Evolutionary conservation across 2,113 vertebrate species (phyloP).

Genomic region (Bubo blakistoni): DNA sequence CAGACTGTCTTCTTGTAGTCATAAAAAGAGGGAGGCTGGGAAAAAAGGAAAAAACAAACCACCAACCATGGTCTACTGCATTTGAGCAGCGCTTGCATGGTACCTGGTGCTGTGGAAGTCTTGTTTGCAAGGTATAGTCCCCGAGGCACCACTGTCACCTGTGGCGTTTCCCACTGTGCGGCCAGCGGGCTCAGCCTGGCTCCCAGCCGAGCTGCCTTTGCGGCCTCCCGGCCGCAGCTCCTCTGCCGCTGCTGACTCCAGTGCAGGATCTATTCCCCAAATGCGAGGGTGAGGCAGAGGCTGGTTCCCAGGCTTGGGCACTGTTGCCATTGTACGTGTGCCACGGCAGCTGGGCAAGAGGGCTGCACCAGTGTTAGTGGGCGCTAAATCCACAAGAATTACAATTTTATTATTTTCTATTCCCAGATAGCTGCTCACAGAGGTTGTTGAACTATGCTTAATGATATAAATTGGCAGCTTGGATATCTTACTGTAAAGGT

Average conservation of each 20-base stretch:
- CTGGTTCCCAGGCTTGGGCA: accelerated
- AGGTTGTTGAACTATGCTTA: neutral
- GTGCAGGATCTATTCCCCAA: too few relatives aligned
- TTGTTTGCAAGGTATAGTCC: neutral
- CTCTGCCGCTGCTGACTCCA: too few relatives aligned
- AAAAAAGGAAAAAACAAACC: neutral
- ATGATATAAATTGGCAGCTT: neutral
- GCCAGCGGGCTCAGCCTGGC: neutral
- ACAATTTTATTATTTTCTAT: neutral
- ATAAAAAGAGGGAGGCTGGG: neutral
- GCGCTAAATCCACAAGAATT: accelerated
- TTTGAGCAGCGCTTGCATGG: neutral
- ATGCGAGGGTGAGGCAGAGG: neutral
- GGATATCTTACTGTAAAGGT: neutral
- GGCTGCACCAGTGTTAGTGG: neutral
- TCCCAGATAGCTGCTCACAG: neutral
- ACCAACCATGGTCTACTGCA: neutral
- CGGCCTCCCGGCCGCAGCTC: neutral
- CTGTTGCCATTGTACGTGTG: accelerated
- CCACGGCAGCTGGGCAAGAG: too few relatives aligned
- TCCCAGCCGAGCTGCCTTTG: too few relatives aligned
- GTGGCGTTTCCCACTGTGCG: too few relatives aligned
- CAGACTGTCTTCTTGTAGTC: neutral
- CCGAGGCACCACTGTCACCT: accelerated
- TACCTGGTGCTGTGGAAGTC: neutral